These are phyloP conservation scores for Parthenolecanium corni DNA, from an alignment of 2,888 invertebrate genomes.

Conservation along the genomic window DNA sequence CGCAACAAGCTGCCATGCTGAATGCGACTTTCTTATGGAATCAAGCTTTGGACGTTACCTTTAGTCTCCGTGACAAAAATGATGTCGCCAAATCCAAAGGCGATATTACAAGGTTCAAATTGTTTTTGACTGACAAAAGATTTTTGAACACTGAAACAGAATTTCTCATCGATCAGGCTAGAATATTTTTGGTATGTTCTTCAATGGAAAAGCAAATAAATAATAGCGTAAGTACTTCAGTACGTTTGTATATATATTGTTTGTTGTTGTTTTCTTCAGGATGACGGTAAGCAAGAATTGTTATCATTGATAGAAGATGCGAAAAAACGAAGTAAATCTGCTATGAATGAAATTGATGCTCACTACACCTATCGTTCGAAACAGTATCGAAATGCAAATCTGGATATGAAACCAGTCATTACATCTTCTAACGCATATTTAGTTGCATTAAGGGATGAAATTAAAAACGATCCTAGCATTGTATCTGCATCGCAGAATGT, in stretches of 20 bases:
- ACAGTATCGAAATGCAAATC: conserved; percentile 1
- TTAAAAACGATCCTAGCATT: conserved; percentile 4
- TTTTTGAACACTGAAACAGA: conserved; percentile 17
- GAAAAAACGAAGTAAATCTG: background rate
- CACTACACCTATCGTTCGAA: conserved; percentile 2
- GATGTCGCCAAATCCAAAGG: background rate
- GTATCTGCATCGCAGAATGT: conserved; percentile 14
- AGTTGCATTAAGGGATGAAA: background rate
- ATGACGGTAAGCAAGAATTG: conserved; percentile 6
- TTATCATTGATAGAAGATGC: conserved; percentile 5
- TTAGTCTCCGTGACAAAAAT: background rate
- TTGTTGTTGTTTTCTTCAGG: background rate
- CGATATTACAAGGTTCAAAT: background rate
- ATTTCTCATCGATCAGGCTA: conserved; percentile 14
- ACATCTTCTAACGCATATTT: conserved; percentile 3
- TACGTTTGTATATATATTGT: too few species aligned
- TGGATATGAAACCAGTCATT: conserved; percentile 13
- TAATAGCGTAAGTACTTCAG: too few species aligned
- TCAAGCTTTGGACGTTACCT: background rate
- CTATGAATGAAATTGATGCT: background rate
- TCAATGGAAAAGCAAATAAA: too few species aligned
- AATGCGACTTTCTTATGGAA: background rate
- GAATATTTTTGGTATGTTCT: background rate
- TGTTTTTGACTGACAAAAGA: conserved; percentile 10
- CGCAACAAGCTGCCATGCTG: background rate